Base-by-base conservation (phyloP, 1,140 invertebrate genomes). In the Oryctes rhinoceros region DNA sequence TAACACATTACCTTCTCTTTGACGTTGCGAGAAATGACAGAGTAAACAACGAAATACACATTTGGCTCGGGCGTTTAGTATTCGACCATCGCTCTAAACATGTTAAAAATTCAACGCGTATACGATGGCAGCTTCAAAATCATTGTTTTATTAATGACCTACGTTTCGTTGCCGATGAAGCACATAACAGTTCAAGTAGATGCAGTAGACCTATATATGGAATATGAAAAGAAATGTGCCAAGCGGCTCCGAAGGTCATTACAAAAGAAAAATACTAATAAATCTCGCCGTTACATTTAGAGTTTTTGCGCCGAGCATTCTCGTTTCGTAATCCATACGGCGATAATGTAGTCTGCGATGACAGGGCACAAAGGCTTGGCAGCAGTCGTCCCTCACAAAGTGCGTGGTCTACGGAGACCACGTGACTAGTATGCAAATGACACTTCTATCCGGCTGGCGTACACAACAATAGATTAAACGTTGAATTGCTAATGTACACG, bases 361-460 rank as follows among this genome's bases (percentile, higher is more conserved):
- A 71, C 65, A 71, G 65, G 65, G 65, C 65, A 71, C 20, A 71
- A 71, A 71, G 65, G 65, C 65, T 24, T 24, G 65, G 20, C 65
- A 62, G 53, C 35, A 71, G 24, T 71, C 65, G 65, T 71, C 65
- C 65, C 65, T 71, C 65, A 37, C 65, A 71, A 71, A 24, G 24
- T 71, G 65, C 65, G 65, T 71, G 65, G 65, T 71, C 65, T 71
- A 35, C 35, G 65, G 24, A 35, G 24, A 71, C 65, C 65, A 71
- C 65, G 65, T 71, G 65, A 71, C 65, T 71, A 35, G 65, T 71
- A 71, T 71, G 65, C 65, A 71, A 71, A 71, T 71, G 65, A 71
- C 65, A 71, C 65, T 71, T 71, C 65, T 71, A 71, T 71, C 65
- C 65, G 65, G 65, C 65, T 71, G 24, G 24, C 65, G 65, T 71